Base-by-base conservation (phyloP, 2,113 vertebrate species). In the Pelmatolapia mariae region DNA sequence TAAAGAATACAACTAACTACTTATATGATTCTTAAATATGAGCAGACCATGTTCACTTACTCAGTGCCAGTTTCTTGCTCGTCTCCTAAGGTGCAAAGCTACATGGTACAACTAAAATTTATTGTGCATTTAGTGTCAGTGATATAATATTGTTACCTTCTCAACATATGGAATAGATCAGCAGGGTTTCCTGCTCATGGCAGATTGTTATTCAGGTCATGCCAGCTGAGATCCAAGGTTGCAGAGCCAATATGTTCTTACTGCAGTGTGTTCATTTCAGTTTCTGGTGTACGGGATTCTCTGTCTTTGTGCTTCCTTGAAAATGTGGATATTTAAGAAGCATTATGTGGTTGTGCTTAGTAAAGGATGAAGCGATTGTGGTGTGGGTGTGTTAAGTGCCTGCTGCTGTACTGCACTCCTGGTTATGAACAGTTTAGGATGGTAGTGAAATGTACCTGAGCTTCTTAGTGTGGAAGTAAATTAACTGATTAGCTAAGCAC, bases 361-460 rank as follows among this genome's bases (percentile, higher is more conserved):
- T 40, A 52, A 22, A 22, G 26, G n/a, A 53, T 38, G 26, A 40
- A 22, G 31, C 36, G 13, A 45, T 76, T 83, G 40, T 52, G 15
- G 15, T 63, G 22, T 36, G 47, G 16, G 50, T 31, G 54, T 47
- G 43, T 83, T 79, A 50, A 68, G 50, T 80, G 53, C 19, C n/a
- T 89, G 40, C 47, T 57, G 66, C 38, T 71, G 38, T 85, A 10
- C 29, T 11, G 33, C 10, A 4, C 26, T 85, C 2, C 81, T 80
- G 45, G 29, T 59, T 79, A 50, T 43, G 7, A 86, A 89, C 29
- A 31, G 33, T 81, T 56, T 68, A 36, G n/a, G 33, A n/a, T 66
- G 45, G 24, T 76, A 86, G 85, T 81, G 76, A 89, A 87, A 91
- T 78, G 45, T 26, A 16, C 53, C 78, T 85, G 81, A 93, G 87